phyloP scores from a whole-genome alignment of 2,888 invertebrate genomes.

The Steromphala cineraria region DNA sequence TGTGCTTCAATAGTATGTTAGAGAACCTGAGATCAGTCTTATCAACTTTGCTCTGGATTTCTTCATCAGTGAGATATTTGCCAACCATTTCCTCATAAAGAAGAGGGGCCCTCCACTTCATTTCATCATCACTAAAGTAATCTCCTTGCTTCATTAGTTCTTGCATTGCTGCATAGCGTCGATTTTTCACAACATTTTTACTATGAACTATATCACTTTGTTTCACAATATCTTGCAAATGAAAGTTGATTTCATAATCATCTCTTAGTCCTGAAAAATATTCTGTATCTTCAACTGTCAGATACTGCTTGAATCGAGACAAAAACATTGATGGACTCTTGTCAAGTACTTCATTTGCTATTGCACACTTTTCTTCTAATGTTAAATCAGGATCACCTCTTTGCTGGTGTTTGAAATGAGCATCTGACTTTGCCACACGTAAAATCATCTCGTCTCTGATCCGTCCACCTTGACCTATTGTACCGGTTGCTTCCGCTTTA shows the following conservation, averaged over 20 bases:
- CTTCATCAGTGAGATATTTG: constrained; percentile 86
- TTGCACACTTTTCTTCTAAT: constrained; percentile 82
- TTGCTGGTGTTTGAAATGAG: constrained; percentile 89
- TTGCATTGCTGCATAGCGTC: constrained; percentile 88
- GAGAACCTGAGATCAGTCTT: constrained; percentile 79
- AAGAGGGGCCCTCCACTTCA: constrained; percentile 93
- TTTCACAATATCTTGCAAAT: constrained; percentile 79
- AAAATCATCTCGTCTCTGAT: constrained; percentile 78
- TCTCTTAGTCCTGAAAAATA: constrained; percentile 80
- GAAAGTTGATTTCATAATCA: constrained; percentile 80
- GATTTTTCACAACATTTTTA: constrained; percentile 80
- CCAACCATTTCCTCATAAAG: constrained; percentile 93
- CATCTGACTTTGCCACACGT: constrained; percentile 80
- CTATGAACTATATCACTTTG: constrained; percentile 44
- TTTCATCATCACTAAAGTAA: constrained; percentile 93
- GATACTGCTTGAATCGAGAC: constrained; percentile 84
- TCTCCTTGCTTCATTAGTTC: constrained; percentile 82
- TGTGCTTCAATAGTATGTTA: constrained; percentile 86
- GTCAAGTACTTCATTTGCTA: constrained; percentile 81
- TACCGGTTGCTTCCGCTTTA: too few relatives aligned
- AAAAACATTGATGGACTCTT: constrained; percentile 85
- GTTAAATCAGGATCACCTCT: constrained; percentile 85
- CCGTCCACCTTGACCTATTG: too few relatives aligned
- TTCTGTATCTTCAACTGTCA: constrained; percentile 82
- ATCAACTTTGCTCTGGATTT: constrained; percentile 79